Evolutionary conservation across 2,888 invertebrate genomes (phyloP).

Genomic region (Chymomyza caudatula): DNA sequence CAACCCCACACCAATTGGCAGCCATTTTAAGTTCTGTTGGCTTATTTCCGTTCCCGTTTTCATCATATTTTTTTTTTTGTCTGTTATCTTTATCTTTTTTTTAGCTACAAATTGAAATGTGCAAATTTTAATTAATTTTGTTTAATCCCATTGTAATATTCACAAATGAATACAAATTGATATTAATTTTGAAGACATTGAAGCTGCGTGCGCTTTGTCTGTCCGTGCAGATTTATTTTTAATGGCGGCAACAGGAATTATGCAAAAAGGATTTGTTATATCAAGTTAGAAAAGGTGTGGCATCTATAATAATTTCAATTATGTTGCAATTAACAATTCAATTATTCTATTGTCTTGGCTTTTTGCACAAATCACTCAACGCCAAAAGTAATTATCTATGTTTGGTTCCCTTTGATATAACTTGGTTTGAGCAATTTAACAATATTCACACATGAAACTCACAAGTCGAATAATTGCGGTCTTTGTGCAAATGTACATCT

Average conservation of each 20-base stretch:
- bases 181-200: slow-evolving; percentile 60
- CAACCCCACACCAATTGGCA: neutral
- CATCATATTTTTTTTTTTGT: neutral
- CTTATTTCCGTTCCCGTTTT: neutral
- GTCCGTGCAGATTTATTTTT: slow-evolving; percentile 10
- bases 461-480: neutral
- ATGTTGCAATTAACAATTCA: neutral
- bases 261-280: slow-evolving; percentile 46
- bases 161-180: slow-evolving; percentile 71
- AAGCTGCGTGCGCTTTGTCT: slow-evolving; percentile 9
- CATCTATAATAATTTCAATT: neutral
- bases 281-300: neutral
- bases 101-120: slow-evolving; percentile 13
- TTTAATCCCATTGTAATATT: slow-evolving; percentile 69
- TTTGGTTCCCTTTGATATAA: neutral
- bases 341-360: neutral
- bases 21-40: neutral
- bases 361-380: neutral
- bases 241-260: slow-evolving; percentile 13
- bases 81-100: neutral
- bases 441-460: neutral
- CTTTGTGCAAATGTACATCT: neutral
- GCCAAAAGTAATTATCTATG: neutral
- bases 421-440: neutral
- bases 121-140: slow-evolving; percentile 68